These are phyloP conservation scores for Boulengeromyrus knoepffleri DNA, from an alignment of 2,113 vertebrate species.

Conservation along the genomic window DNA sequence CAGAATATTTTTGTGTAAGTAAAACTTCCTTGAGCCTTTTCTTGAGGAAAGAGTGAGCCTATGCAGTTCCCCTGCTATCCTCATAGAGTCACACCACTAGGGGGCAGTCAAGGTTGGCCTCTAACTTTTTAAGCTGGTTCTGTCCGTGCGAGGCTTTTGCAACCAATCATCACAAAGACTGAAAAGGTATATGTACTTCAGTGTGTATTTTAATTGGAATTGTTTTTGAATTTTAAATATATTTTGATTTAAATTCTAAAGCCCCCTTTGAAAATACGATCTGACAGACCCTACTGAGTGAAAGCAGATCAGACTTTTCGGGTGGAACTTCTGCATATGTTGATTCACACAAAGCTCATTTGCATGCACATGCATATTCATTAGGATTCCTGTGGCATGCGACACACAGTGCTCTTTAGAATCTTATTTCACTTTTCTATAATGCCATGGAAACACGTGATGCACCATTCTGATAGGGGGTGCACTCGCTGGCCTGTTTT, in stretches of 20 bases:
- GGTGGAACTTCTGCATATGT: not conserved
- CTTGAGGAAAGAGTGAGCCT: not conserved
- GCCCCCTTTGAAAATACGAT: not conserved
- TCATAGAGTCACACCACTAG: not conserved
- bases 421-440: not conserved
- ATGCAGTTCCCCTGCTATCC: not conserved
- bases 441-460: not conserved
- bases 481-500: not conserved
- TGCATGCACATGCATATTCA: not conserved
- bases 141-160: not conserved
- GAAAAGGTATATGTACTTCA: not conserved
- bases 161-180: not conserved
- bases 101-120: not conserved
- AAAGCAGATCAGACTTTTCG: not conserved
- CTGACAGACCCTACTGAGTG: not conserved
- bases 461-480: not conserved
- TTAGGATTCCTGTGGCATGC: not conserved
- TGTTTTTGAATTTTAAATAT: not conserved
- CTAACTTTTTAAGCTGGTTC: not conserved
- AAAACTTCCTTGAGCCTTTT: too few species aligned
- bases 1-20: too few species aligned
- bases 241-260: not conserved
- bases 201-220: not conserved
- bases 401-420: not conserved
- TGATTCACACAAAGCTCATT: not conserved